Conservation (phyloP, 1,140 invertebrate species). For the Lordiphosa clarofinis region DNA sequence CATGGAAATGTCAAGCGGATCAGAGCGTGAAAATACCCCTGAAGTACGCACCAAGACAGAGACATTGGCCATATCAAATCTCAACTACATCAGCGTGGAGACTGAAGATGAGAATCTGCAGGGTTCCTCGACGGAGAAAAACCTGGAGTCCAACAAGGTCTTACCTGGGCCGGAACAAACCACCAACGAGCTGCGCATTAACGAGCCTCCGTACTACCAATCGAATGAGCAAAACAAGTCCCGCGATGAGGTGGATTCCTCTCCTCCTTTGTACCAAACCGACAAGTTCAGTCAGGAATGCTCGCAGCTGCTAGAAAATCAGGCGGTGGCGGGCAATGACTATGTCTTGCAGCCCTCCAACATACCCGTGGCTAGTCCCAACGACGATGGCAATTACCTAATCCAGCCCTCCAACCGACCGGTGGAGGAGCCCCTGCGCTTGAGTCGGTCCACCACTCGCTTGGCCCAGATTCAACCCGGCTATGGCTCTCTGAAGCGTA, state of each 20-base stretch:
- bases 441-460: slow-evolving; percentile 31
- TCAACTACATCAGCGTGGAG: slow-evolving; percentile 78
- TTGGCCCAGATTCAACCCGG: slow-evolving; percentile 27
- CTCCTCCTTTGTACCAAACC: slow-evolving; percentile 42
- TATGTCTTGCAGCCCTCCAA: slow-evolving; percentile 78
- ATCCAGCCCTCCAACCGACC: slow-evolving; percentile 83
- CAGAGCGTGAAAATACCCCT: slow-evolving; percentile 69
- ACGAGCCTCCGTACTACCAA: slow-evolving; percentile 75
- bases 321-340: slow-evolving; percentile 63
- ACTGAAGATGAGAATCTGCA: slow-evolving; percentile 73
- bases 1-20: slow-evolving; percentile 79
- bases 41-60: slow-evolving; percentile 56
- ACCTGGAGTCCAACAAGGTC: slow-evolving; percentile 62
- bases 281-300: slow-evolving; percentile 79
- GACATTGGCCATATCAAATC: slow-evolving; percentile 74
- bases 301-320: slow-evolving; percentile 71
- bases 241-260: slow-evolving; percentile 58
- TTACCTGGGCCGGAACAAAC: slow-evolving; percentile 57
- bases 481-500: slow-evolving; percentile 67
- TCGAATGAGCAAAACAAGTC: slow-evolving; percentile 73
- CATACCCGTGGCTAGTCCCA: slow-evolving; percentile 43
- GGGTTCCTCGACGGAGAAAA: slow-evolving; percentile 57
- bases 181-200: slow-evolving; percentile 74
- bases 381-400: slow-evolving; percentile 80
- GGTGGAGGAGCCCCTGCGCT: slow-evolving; percentile 71